A percentile compares a stretch with the other conserved stretches of the same genome.
Evolutionary conservation across 2,888 invertebrate genomes (phyloP).

Genomic region (Nomada ruficornis): DNA sequence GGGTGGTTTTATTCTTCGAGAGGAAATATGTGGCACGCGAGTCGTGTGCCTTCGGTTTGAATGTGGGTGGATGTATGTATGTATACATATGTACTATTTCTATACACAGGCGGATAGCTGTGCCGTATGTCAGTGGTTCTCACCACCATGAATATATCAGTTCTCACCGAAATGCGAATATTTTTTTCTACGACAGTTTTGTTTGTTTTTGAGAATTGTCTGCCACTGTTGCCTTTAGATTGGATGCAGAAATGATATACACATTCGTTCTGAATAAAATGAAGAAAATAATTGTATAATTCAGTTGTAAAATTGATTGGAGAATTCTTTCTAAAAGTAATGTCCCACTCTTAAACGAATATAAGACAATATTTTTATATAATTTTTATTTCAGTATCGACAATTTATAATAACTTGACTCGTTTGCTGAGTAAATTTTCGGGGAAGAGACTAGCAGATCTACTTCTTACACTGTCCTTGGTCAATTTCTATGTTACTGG

Average conservation of each 20-base stretch:
- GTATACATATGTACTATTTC: slow-evolving; percentile 40
- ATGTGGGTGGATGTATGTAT: slow-evolving; percentile 40
- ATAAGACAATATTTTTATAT: too few species aligned
- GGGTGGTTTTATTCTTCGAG: slow-evolving; percentile 48
- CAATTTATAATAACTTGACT: too few species aligned
- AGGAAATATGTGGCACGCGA: slow-evolving; percentile 63
- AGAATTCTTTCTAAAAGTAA: too few species aligned
- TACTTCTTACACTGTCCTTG: neutral
- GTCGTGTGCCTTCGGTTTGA: slow-evolving; percentile 58
- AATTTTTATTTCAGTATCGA: too few species aligned
- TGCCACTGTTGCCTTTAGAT: too few species aligned
- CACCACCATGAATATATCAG: neutral
- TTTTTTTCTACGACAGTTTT: neutral
- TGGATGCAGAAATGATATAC: too few species aligned
- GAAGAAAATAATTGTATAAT: too few species aligned
- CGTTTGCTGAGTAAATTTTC: neutral
- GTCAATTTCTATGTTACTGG: slow-evolving; percentile 7
- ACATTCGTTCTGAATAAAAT: too few species aligned
- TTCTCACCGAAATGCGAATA: neutral
- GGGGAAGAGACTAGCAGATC: neutral
- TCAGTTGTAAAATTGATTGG: too few species aligned
- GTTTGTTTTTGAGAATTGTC: too few species aligned
- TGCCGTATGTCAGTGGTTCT: slow-evolving; percentile 47
- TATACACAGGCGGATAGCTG: slow-evolving; percentile 43
- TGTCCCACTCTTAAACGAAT: too few species aligned